Conservation (phyloP, 2,113 vertebrate species). For the Rhinichthys klamathensis region DNA sequence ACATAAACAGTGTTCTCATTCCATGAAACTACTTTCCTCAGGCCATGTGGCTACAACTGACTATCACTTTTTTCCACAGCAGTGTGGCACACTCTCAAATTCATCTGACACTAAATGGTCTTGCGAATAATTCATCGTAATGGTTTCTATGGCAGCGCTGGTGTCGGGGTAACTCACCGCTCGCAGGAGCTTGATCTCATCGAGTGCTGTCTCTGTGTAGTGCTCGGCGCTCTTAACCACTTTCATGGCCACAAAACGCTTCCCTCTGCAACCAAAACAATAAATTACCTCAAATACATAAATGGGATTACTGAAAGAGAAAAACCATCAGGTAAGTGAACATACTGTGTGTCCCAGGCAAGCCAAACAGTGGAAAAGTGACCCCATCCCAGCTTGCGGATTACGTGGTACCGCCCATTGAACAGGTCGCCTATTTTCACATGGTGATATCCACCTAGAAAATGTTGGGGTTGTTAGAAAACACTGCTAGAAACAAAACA, state of each 20-base stretch:
- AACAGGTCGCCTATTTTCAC: constrained; percentile 97
- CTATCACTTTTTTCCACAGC: neutral
- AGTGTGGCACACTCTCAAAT: constrained; percentile 18
- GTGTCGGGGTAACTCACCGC: constrained; percentile 77
- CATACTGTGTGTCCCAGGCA: constrained; percentile 98
- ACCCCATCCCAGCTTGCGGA: constrained; percentile 97
- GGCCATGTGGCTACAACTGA: neutral
- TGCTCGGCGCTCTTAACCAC: constrained; percentile 99
- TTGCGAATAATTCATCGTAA: constrained; percentile 6
- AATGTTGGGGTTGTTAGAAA: neutral
- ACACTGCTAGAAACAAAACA: neutral
- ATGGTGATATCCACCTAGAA: constrained; percentile 91
- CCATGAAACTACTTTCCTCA: neutral
- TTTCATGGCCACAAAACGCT: constrained; percentile 96
- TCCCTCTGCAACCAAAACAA: constrained; percentile 76
- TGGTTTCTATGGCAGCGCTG: constrained; percentile 46
- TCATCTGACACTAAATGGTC: neutral
- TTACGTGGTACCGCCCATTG: constrained; percentile 92
- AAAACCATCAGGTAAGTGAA: constrained; percentile 23
- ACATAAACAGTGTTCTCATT: neutral
- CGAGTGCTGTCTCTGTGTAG: constrained; percentile 96
- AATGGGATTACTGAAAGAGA: neutral
- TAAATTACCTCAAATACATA: neutral
- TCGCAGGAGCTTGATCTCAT: constrained; percentile 95
- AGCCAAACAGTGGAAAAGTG: constrained; percentile 99